A percentile compares a stretch with the other conserved stretches of the same genome.
Evolutionary conservation across 1,140 invertebrate genomes (phyloP).

Genomic region (Achroia grisella): DNA sequence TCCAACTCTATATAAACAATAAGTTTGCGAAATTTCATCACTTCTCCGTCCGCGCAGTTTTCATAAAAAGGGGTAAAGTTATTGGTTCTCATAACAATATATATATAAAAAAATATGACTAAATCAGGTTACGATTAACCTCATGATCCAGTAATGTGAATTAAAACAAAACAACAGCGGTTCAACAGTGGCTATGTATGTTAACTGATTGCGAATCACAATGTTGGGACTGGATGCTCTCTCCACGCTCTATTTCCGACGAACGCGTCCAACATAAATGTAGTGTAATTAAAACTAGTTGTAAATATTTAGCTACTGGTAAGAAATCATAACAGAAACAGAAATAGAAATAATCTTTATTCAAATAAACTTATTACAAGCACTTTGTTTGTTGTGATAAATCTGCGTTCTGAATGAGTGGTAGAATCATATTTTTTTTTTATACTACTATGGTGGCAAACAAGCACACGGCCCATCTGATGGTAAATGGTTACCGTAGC

Average conservation of each 20-base stretch:
- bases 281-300: not conserved
- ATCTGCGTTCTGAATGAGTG: no score
- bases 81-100: not conserved
- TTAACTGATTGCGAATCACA: not conserved
- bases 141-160: not conserved
- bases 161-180: not conserved
- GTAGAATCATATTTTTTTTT: no score
- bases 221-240: not conserved
- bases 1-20: no score
- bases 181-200: not conserved
- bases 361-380: no score
- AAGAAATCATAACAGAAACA: no score
- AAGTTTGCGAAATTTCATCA: no score
- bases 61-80: not conserved
- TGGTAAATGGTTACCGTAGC: no score
- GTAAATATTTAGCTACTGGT: not conserved
- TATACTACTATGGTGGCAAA: no score
- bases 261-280: not conserved
- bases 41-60: no score
- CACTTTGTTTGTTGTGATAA: no score
- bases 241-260: not conserved
- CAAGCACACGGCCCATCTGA: no score
- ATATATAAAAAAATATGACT: not conserved
- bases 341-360: no score
- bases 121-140: not conserved